Conservation (phyloP, 2,113 vertebrate species). For the Petrocephalus zakoni region DNA sequence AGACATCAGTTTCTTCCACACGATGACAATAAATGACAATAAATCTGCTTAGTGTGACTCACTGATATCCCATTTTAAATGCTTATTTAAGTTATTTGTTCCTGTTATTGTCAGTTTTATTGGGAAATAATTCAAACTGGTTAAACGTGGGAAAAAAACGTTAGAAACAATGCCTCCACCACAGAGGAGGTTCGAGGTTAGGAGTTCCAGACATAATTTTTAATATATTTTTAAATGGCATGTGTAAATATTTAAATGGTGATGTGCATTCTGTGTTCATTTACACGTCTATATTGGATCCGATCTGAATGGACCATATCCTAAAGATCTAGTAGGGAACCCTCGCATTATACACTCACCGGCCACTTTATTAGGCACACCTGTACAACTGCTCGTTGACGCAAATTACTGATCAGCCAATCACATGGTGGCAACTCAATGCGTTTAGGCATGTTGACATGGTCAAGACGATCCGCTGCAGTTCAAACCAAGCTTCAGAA, state of each 20-base stretch:
- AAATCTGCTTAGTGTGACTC: background rate
- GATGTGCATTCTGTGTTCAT: background rate
- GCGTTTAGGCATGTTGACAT: too few relatives aligned
- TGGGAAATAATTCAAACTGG: background rate
- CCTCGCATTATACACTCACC: background rate
- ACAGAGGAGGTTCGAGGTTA: background rate
- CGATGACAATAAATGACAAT: background rate
- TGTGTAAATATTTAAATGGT: background rate
- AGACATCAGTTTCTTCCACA: background rate
- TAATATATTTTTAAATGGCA: background rate
- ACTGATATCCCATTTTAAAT: background rate
- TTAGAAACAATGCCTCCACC: background rate
- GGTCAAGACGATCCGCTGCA: too few relatives aligned
- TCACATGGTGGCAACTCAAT: too few relatives aligned
- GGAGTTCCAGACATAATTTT: background rate
- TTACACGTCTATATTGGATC: background rate
- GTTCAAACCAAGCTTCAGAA: too few relatives aligned
- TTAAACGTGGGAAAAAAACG: background rate
- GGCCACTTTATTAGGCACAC: too few relatives aligned
- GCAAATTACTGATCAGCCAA: too few relatives aligned
- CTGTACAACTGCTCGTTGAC: too few relatives aligned
- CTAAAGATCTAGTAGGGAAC: background rate
- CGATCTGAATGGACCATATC: background rate
- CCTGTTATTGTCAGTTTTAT: background rate
- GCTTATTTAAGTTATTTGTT: background rate